Evolutionary conservation across 2,888 invertebrate species (phyloP).

Genomic region (Lottia gigantea): DNA sequence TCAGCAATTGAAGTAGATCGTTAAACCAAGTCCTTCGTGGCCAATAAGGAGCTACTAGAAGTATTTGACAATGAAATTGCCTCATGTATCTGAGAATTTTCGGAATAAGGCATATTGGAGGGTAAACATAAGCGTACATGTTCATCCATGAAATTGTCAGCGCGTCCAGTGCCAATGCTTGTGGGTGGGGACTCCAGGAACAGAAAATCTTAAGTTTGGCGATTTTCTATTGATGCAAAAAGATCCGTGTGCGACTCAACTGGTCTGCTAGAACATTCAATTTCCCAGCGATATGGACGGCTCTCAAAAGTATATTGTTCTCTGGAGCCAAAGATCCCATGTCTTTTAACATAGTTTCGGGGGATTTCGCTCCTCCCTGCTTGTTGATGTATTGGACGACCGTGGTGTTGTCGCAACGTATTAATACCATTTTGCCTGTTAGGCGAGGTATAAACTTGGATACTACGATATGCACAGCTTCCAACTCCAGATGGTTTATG

Average conservation of each 20-base stretch:
- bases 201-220: constrained; percentile 19
- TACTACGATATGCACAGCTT: constrained; percentile 4
- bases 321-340: constrained; percentile 18
- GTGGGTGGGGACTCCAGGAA: constrained; percentile 7
- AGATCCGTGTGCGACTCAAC: constrained; percentile 25
- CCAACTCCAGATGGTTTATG: constrained; percentile 16
- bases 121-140: constrained; percentile 23
- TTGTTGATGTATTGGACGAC: constrained; percentile 12
- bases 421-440: constrained; percentile 5
- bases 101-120: constrained; percentile 14
- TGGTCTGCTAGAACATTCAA: constrained; percentile 28
- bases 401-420: constrained; percentile 18
- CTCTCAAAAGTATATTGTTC: constrained; percentile 28
- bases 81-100: constrained; percentile 17
- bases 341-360: not conserved
- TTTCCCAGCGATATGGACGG: constrained; percentile 26
- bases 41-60: constrained; percentile 9
- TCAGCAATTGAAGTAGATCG: constrained; percentile 20
- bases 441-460: not conserved
- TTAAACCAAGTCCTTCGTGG: constrained; percentile 22
- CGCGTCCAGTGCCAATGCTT: constrained; percentile 19
- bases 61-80: constrained; percentile 17
- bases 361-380: constrained; percentile 3
- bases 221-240: constrained; percentile 20
- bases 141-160: constrained; percentile 21